Percentiles rank a stretch among this genome's conserved stretches.
Evolutionary conservation across 2,113 vertebrate species (phyloP).

Genomic region (Vombatus ursinus): DNA sequence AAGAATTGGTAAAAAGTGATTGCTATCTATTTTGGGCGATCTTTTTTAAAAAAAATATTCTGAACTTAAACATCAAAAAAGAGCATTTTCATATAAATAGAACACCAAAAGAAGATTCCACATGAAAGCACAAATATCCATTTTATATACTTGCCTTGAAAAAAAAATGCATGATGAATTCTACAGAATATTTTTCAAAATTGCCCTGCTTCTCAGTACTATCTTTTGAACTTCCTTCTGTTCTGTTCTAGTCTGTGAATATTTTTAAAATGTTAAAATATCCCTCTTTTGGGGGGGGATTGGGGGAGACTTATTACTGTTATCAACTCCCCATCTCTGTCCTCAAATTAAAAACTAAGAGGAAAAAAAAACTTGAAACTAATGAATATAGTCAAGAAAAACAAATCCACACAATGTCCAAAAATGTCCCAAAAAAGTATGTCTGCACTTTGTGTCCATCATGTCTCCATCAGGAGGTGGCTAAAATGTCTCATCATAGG

Average conservation of each 20-base stretch:
- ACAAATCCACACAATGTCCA: neutral
- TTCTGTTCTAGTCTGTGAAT: neutral
- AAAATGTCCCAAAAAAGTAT: neutral
- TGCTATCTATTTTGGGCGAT: neutral
- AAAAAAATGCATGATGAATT: neutral
- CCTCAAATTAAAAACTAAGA: neutral
- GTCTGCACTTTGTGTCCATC: neutral
- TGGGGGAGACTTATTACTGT: neutral
- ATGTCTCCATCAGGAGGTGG: neutral
- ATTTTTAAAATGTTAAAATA: neutral
- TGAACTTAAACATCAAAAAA: neutral
- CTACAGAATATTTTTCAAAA: neutral
- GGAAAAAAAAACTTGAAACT: neutral
- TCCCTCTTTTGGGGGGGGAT: neutral
- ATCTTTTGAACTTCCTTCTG: neutral
- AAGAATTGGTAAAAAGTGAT: neutral
- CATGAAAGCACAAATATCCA: neutral
- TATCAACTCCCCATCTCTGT: neutral
- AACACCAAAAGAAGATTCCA: neutral
- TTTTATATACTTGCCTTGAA: neutral
- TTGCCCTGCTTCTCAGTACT: neutral
- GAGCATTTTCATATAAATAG: neutral
- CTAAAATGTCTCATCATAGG: neutral
- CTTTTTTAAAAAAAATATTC: neutral
- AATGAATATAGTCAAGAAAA: neutral